A percentile compares a stretch with the other conserved stretches of the same genome.
Evolutionary conservation across 2,113 vertebrate genomes (phyloP).

Genomic region (Condylura cristata): DNA sequence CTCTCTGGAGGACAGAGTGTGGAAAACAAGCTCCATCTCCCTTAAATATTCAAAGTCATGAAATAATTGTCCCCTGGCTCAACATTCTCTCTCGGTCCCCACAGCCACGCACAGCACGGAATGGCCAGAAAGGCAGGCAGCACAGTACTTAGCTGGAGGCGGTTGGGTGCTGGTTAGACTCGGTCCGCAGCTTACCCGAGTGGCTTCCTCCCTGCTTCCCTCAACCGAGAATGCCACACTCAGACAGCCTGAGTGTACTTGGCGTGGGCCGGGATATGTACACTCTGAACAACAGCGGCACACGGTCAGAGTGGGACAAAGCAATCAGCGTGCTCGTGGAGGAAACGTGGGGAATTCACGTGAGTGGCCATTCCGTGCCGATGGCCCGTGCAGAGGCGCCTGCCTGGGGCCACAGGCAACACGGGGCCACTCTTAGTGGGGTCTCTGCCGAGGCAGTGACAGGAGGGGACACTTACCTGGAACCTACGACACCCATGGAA

Average conservation of each 20-base stretch:
- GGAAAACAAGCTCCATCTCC: not conserved
- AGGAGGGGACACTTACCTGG: accelerated
- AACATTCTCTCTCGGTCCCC: not conserved
- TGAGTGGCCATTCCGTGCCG: not conserved
- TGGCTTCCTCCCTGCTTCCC: not conserved
- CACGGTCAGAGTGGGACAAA: not conserved
- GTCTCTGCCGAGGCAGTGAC: not conserved
- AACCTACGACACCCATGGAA: not conserved
- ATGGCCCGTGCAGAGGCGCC: accelerated
- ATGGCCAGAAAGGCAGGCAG: not conserved
- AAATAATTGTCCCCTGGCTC: not conserved
- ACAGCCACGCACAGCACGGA: not conserved
- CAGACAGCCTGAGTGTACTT: not conserved
- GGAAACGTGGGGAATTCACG: no score
- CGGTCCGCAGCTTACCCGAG: no score
- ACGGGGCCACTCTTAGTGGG: not conserved
- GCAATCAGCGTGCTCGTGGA: not conserved
- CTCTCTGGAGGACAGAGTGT: not conserved
- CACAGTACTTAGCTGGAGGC: not conserved
- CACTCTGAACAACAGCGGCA: not conserved
- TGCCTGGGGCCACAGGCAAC: no score
- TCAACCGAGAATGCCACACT: not conserved
- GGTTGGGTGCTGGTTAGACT: not conserved
- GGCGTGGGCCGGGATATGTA: not conserved
- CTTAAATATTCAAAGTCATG: not conserved